Conservation (phyloP, 2,888 invertebrate genomes). For the Melanotus villosus region DNA sequence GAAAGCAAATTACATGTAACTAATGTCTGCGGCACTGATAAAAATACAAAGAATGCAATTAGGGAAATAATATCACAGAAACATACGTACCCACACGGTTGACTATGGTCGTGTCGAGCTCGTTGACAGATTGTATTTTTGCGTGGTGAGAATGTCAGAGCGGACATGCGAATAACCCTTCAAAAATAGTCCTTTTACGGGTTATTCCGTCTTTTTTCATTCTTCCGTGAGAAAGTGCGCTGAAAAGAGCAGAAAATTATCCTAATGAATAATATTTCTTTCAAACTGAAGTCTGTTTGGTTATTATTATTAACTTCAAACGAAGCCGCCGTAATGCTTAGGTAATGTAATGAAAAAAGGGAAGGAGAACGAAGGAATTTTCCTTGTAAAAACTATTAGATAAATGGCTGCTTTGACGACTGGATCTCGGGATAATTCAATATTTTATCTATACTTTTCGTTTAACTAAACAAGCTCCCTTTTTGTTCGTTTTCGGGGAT, state of each 20-base stretch:
- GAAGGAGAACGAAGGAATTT: not conserved
- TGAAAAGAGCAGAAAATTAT: not conserved
- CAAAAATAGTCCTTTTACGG: slow-evolving; percentile 41
- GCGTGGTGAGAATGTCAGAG: slow-evolving; percentile 58
- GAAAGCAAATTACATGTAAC: slow-evolving; percentile 51
- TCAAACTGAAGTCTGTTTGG: slow-evolving; percentile 8
- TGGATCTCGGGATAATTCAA: not conserved
- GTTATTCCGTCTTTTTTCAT: not conserved
- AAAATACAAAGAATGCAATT: slow-evolving; percentile 57
- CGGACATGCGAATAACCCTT: slow-evolving; percentile 59
- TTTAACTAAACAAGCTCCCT: not conserved
- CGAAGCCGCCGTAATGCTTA: slow-evolving; percentile 16
- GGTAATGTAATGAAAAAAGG: slow-evolving; percentile 3
- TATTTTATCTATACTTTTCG: slow-evolving; percentile 3
- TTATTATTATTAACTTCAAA: slow-evolving; percentile 16
- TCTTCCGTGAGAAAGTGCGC: not conserved
- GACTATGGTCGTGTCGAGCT: slow-evolving; percentile 55
- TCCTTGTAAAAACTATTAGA: not conserved
- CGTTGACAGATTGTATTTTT: slow-evolving; percentile 61
- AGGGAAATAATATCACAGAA: slow-evolving; percentile 56
- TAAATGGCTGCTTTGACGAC: not conserved
- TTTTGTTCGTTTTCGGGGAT: slow-evolving; percentile 7
- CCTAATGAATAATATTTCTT: not conserved
- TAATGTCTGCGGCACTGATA: slow-evolving; percentile 55
- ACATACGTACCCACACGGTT: slow-evolving; percentile 58